These are phyloP conservation scores for Ciona savignyi DNA, from an alignment of 23 tunicate genomes.

Conservation along the genomic window DNA sequence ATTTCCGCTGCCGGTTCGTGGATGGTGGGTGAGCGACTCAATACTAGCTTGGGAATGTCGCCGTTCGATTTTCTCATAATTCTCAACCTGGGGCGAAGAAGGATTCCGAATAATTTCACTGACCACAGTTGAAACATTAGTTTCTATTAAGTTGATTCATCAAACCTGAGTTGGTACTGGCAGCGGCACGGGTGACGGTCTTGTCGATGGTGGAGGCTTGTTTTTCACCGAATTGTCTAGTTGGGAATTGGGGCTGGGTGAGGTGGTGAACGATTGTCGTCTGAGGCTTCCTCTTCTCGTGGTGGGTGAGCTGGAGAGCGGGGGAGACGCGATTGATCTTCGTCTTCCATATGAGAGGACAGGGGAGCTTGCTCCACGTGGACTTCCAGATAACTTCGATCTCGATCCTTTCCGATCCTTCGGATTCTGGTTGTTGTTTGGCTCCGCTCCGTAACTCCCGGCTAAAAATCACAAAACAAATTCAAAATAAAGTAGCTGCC, in stretches of 20 bases:
- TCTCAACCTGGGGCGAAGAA: constrained; percentile 69
- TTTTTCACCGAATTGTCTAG: neutral
- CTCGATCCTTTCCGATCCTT: neutral
- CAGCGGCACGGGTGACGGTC: constrained; percentile 44
- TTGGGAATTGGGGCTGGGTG: constrained; percentile 23
- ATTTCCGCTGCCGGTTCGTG: neutral
- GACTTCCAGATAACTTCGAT: neutral
- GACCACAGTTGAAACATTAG: too few species aligned
- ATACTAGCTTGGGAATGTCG: constrained; percentile 21
- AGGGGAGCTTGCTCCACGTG: constrained; percentile 3
- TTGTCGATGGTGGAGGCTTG: neutral
- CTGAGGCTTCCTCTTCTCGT: constrained; percentile 5
- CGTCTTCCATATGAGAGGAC: constrained; percentile 16
- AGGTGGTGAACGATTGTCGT: neutral
- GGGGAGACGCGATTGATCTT: constrained; percentile 14
- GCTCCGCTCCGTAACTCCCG: constrained; percentile 4
- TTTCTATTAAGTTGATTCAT: neutral
- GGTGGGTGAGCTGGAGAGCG: constrained; percentile 10
- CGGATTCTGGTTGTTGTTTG: constrained; percentile 8
- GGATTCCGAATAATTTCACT: too few species aligned
- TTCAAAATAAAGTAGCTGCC: too few species aligned
- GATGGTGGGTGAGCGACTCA: constrained; percentile 1
- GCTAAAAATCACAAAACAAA: too few species aligned
- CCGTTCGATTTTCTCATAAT: constrained; percentile 60
- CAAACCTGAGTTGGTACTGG: constrained; percentile 85